Conservation (phyloP, 2,888 invertebrate species). For the Clepsis dumicolana region DNA sequence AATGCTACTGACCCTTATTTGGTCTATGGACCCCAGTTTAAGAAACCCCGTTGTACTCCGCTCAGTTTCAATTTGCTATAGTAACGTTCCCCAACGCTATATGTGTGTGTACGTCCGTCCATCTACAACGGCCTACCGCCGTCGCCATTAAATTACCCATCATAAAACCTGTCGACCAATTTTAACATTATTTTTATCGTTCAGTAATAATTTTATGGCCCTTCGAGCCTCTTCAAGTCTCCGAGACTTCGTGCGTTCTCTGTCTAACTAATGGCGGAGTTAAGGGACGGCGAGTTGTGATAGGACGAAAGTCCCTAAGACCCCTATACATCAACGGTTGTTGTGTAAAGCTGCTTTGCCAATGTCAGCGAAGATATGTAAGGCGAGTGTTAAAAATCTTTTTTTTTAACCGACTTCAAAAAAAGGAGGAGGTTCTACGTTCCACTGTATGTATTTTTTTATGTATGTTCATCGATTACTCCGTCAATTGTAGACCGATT, state of each 20-base stretch:
- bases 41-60: too few relatives aligned
- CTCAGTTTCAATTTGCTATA: not conserved
- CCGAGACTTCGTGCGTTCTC: not conserved
- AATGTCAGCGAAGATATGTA: not conserved
- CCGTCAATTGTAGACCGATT: too few relatives aligned
- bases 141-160: not conserved
- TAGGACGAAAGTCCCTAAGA: not conserved
- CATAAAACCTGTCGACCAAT: constrained; percentile 15
- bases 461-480: not conserved
- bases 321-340: not conserved
- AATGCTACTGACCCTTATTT: too few relatives aligned
- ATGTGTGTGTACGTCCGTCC: not conserved
- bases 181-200: constrained; percentile 13
- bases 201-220: constrained; percentile 3
- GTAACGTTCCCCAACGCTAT: not conserved
- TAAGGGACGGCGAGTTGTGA: not conserved
- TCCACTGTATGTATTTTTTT: too few relatives aligned
- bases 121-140: constrained; percentile 5
- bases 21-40: too few relatives aligned
- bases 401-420: too few relatives aligned
- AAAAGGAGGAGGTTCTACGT: too few relatives aligned
- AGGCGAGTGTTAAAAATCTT: not conserved
- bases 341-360: not conserved
- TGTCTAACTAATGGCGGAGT: not conserved
- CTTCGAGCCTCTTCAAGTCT: not conserved